Base-by-base conservation (phyloP, 2,888 invertebrate species). In the Andrena fulva region DNA sequence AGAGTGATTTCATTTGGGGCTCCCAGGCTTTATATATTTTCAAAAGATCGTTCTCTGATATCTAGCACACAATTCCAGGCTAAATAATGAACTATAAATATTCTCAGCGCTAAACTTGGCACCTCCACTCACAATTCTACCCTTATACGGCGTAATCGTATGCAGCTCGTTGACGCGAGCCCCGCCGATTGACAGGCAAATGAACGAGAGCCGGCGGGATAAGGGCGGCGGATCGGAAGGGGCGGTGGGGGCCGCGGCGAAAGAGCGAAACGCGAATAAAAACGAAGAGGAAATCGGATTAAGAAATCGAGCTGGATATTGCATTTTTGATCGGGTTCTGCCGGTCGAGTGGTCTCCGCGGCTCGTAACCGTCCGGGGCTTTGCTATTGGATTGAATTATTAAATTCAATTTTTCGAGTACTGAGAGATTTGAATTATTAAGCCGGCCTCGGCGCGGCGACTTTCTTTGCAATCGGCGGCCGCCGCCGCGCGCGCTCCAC, bases 391-490 rank as follows among this genome's bases (percentile, higher is more conserved):
- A 91, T 90, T 94, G 93, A 93, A 94, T 94, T 93, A 94, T 94
- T 93, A 93, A 94, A 94, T 94, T 94, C 93, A 94, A 94, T 94
- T 93, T 93, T 94, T 94, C 93, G 92, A 93, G 93, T 93, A 93
- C 93, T 92, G 92, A 92, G 91, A 92, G 92, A 92, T 91, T 92
- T 94, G 91, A 93, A 93, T 93, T 93, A 93, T 93, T 93, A 91
- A 93, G 87, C 89, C 84, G 80, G 86, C 89, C 85, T 87, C 85
- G 88, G 86, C 87, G 86, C 84, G 85, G 86, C 85, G 89, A 90
- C 89, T 90, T 85, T 88, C 87, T 87, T 89, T 77, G 87, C 85
- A 86, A 87, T 89, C 89, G 89, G 77, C 62, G 74, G 89, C 78
- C 62, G 74, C 74, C 48, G 35, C 77, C 68, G 75, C 80, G 77